Evolutionary conservation across 64 coral and sea anemone genomes (phyloP), one percentile per base, ranked within the genome.

Genomic region (Porites australiensis): DNA sequence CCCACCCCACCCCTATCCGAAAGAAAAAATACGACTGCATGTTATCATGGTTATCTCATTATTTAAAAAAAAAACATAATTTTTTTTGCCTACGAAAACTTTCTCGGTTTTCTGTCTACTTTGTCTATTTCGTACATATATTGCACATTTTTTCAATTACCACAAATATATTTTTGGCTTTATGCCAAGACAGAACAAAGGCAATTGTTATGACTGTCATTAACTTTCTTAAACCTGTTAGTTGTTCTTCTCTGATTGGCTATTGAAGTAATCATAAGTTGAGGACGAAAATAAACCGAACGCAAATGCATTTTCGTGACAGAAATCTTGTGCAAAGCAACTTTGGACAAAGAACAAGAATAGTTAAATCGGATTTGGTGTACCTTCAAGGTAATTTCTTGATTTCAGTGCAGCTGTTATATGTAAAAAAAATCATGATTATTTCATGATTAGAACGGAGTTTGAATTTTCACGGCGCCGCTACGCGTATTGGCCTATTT

Each of bases 251-350:
- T 6, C 63, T 84, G 63, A 84, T 84, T 84, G 81, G 81, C n/a
- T 67, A 2, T 76, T 76, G 10, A 48, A 64, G 5, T 77, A 44
- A 19, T 83, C 81, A 66, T n/a, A 50, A 7, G 4, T 7, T 8
- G 19, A 0, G 43, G 8, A 48, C 63, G 2, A 84, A 84, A 84
- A 68, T 51, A 84, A 84, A 66, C 45, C 81, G 10, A 68, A 50
- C 6, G 18, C 8, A 84, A 84, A 19, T 5, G 8, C 9, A 50
- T 68, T 84, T 82, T 69, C 81, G 81, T 69, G 81, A 84, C 81
- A 68, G 13, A 51, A 21, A 22, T 50, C 12, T 8, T 23, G 81
- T 37, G 4, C 62, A 69, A 22, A 6, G 48, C 19, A 20, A 50
- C 21, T 4, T 0, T 5, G 50, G 8, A 44, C 49, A 8, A 68